Conservation (phyloP, 1,140 invertebrate genomes). For the Latrodectus geometricus region DNA sequence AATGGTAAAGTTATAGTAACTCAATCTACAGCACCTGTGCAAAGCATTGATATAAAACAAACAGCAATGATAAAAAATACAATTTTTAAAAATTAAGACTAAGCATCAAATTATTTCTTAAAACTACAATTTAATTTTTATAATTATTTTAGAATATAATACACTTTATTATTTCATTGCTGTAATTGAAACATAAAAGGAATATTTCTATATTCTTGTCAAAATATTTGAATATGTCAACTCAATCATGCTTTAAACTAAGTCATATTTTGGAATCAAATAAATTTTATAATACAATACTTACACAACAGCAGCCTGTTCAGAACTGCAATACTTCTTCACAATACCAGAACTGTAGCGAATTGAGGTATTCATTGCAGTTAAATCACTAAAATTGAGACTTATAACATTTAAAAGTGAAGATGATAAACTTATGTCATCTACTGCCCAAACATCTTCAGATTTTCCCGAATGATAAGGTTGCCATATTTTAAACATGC, state of each 20-base stretch:
- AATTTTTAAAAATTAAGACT: too few species aligned
- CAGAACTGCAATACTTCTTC: conserved; percentile 55
- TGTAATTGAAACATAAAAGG: background rate
- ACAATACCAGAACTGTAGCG: conserved; percentile 55
- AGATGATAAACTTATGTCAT: conserved; percentile 69
- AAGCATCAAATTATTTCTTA: too few species aligned
- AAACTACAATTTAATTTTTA: too few species aligned
- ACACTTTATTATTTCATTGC: too few species aligned
- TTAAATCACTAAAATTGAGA: conserved; percentile 67
- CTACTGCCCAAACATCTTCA: conserved; percentile 71
- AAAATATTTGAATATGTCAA: background rate
- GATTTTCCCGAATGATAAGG: conserved; percentile 69
- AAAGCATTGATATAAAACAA: too few species aligned
- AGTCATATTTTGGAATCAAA: background rate
- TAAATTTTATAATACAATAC: background rate
- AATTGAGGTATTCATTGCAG: conserved; percentile 63
- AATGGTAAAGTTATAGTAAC: too few species aligned
- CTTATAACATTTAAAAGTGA: conserved; percentile 68
- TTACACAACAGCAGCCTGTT: conserved; percentile 45
- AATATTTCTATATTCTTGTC: background rate
- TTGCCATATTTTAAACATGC: conserved; percentile 70
- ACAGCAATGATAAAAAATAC: too few species aligned
- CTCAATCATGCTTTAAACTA: background rate
- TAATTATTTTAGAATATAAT: too few species aligned
- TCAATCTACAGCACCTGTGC: too few species aligned